Base-by-base conservation (phyloP, 2,113 vertebrate genomes). In the Albula goreensis region DNA sequence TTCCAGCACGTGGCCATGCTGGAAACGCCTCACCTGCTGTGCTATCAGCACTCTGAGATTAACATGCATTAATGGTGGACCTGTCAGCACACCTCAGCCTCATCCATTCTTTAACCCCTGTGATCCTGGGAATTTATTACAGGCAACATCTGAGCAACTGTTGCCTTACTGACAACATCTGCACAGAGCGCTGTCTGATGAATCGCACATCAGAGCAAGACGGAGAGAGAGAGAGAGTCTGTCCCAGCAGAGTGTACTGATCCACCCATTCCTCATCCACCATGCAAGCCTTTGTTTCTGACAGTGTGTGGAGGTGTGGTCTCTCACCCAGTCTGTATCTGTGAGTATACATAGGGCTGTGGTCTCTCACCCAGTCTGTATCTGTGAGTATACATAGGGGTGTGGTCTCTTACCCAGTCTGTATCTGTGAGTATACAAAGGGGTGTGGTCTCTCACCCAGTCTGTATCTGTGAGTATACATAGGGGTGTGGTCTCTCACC, bases 271-370 rank as follows among this genome's bases (percentile, higher is more conserved):
- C 31, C 70, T 31, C 70, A n/a, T 87, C 31, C 13, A 78, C 41
- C 49, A 99, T 98, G 98, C 53, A 99, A 95, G 74, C 98, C 98
- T 96, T 87, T 99, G 98, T 19, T 98, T 99, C 15, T 66, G 4
- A 0, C 3, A 3, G 2, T 60, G 57, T 60, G 57, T 13, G 57
- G 12, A 15, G 12, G 57, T 60, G 57, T 3, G 57, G 63, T 70
- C 3, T 70, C 19, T 70, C 13, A n/a, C 4, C 8, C 4, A 3
- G 15, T 70, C 17, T 12, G 60, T 63, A 13, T 0, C 11, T 60
- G 56, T 60, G 56, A 2, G 7, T 60, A 22, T 70, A 7, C n/a
- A n/a, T 22, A n/a, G n/a, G n/a, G n/a, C n/a, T n/a, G n/a, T n/a
- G n/a, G 63, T 70, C 3, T 70, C 17, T 70, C 12, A 22, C 3